Conservation (phyloP, 2,888 invertebrate species). For the Holacanthella duospinosa region DNA sequence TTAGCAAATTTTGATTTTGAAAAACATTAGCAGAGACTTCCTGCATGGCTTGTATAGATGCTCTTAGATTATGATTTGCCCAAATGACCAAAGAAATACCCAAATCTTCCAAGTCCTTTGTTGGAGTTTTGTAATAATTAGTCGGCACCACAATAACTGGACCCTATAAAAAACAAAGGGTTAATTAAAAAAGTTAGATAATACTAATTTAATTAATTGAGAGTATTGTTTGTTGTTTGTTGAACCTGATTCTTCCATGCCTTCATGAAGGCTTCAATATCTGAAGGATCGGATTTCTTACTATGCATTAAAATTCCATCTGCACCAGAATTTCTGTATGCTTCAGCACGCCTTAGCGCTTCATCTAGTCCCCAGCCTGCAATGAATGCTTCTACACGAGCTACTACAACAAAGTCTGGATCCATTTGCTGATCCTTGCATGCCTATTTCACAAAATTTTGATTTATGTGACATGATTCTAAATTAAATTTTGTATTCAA, state of each 20-base stretch:
- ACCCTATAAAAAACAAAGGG: constrained; percentile 37
- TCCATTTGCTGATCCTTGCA: constrained; percentile 44
- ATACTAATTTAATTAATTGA: too few relatives aligned
- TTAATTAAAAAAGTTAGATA: background rate
- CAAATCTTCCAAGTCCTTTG: constrained; percentile 41
- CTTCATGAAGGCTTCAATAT: constrained; percentile 44
- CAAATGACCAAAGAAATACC: constrained; percentile 44
- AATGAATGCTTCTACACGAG: constrained; percentile 43
- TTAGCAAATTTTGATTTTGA: constrained; percentile 40
- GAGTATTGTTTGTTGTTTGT: background rate
- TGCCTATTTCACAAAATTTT: constrained; percentile 39
- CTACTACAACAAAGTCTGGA: constrained; percentile 45
- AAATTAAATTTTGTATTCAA: constrained; percentile 4
- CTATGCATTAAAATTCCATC: constrained; percentile 45
- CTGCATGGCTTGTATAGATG: constrained; percentile 44
- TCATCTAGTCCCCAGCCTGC: constrained; percentile 40
- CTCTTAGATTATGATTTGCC: constrained; percentile 44
- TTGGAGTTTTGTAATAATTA: constrained; percentile 43
- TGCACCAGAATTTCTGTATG: constrained; percentile 41
- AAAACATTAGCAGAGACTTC: constrained; percentile 40
- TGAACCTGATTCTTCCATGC: constrained; percentile 43
- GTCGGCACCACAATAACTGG: constrained; percentile 45
- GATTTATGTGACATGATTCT: background rate
- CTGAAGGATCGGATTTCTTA: constrained; percentile 42
- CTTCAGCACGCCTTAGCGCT: constrained; percentile 39